Base-by-base conservation (phyloP, 2,797 vertebrate species). In the Hirundo rustica region DNA sequence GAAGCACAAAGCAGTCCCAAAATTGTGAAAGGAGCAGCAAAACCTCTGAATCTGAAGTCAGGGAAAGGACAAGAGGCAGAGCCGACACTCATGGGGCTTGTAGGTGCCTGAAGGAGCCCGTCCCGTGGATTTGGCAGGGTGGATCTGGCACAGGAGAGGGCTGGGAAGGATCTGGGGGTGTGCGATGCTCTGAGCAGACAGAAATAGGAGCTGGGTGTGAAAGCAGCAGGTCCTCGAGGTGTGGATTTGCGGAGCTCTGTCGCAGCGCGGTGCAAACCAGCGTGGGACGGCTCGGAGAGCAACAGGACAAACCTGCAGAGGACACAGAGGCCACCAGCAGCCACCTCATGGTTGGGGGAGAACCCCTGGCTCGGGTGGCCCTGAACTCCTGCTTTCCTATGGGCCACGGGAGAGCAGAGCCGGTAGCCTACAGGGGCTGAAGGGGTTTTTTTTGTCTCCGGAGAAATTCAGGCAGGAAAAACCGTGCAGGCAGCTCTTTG, bases 201-300 rank as follows among this genome's bases (percentile, higher is more conserved):
- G 53, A 38, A 88, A 26, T 34, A 60, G 89, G 55, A 1, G 36
- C 55, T 47, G 29, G 65, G 55, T 83, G 80, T 76, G 71, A 83
- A 70, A 80, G 65, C 83, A 66, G 88, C 68, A 50, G 73, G 64
- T 13, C 55, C 65, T 18, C 0, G 2, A 70, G 61, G 53, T 45
- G 65, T 4, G 2, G 14, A 2, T 81, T 44, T 60, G 65, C 18
- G 40, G 67, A 85, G 53, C 78, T 88, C 16, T 92, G 91, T 53
- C 62, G 47, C 30, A 34, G 64, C 0, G 0, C 3, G 51, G 10
- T 70, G 85, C 51, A 38, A 72, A 85, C 16, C 1, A 1, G 42
- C 3, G 13, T 32, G 30, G 57, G 23, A 71, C 13, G 54, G 72
- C 23, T 67, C 50, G 22, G 38, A 71, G 81, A 85, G 38, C 62